Conservation (phyloP, 2,797 vertebrate species). For the Muraenolepis orangiensis region DNA sequence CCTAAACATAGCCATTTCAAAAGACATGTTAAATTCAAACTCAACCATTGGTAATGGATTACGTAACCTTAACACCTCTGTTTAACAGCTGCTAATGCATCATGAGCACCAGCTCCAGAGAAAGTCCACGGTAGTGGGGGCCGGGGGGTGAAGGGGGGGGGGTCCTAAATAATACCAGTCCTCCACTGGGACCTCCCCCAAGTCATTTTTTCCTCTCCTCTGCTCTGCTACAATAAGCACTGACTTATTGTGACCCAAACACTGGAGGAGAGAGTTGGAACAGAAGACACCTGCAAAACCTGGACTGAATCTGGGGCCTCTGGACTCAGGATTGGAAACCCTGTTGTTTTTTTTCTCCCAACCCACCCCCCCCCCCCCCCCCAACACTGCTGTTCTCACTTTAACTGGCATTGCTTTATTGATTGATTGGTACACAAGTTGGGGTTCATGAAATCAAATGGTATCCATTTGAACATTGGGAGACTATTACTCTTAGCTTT, state of each 20-base stretch:
- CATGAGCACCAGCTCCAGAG: not conserved
- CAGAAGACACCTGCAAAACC: slow-evolving; percentile 60
- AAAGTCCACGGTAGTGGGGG: not conserved
- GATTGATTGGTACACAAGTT: no score
- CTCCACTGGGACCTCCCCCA: slow-evolving; percentile 60
- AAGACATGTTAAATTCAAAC: not conserved
- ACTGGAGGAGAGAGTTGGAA: slow-evolving; percentile 74
- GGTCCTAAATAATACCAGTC: slow-evolving; percentile 42
- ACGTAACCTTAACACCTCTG: not conserved
- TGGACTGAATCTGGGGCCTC: slow-evolving; percentile 54
- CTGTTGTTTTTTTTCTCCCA: not conserved
- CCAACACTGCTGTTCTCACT: not conserved
- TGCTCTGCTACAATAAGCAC: slow-evolving; percentile 68
- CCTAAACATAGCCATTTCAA: not conserved
- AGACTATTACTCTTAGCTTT: no score
- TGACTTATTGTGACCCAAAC: slow-evolving; percentile 60
- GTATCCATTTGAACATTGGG: no score
- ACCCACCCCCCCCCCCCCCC: no score
- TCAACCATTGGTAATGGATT: not conserved
- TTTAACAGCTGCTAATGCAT: not conserved
- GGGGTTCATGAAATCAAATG: no score
- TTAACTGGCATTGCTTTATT: not conserved
- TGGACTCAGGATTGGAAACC: not conserved
- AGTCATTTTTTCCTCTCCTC: slow-evolving; percentile 71
- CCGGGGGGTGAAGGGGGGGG: not conserved